Conservation (phyloP, 2,113 vertebrate genomes). For the Hemiprocne comata region DNA sequence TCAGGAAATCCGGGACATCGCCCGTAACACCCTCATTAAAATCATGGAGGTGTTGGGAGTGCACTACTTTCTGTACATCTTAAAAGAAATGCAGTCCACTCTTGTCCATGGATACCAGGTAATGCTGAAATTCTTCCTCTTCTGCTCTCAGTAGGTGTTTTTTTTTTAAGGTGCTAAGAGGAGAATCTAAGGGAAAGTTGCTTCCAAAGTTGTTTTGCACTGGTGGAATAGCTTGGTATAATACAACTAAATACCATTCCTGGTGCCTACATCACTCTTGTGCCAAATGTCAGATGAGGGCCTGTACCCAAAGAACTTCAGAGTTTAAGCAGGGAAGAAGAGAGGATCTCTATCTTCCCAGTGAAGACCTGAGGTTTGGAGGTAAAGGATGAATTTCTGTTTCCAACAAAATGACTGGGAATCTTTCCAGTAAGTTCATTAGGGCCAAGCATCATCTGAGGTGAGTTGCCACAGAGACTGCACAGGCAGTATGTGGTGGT, state of each 20-base stretch:
- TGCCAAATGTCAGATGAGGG: neutral
- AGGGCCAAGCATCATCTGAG: neutral
- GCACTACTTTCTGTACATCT: constrained; percentile 88
- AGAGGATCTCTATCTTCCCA: neutral
- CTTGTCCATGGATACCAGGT: constrained; percentile 97
- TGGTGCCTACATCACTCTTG: neutral
- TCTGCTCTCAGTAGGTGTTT: neutral
- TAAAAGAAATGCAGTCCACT: constrained; percentile 88
- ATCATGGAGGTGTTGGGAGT: constrained; percentile 89
- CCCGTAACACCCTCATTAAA: constrained; percentile 90
- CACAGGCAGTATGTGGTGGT: neutral
- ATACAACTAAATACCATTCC: neutral
- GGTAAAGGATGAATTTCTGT: neutral
- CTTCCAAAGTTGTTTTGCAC: neutral
- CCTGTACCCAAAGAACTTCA: neutral
- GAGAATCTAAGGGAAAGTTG: neutral
- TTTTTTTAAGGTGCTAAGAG: neutral
- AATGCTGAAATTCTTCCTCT: neutral
- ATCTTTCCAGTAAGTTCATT: neutral
- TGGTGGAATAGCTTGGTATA: neutral
- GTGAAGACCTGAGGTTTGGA: neutral
- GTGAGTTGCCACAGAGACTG: neutral
- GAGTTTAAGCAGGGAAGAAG: neutral
- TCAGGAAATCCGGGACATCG: constrained; percentile 93
- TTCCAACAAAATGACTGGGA: neutral